Evolutionary conservation across 2,113 vertebrate species (phyloP).

Genomic region (Anarhynchus alexandrinus): DNA sequence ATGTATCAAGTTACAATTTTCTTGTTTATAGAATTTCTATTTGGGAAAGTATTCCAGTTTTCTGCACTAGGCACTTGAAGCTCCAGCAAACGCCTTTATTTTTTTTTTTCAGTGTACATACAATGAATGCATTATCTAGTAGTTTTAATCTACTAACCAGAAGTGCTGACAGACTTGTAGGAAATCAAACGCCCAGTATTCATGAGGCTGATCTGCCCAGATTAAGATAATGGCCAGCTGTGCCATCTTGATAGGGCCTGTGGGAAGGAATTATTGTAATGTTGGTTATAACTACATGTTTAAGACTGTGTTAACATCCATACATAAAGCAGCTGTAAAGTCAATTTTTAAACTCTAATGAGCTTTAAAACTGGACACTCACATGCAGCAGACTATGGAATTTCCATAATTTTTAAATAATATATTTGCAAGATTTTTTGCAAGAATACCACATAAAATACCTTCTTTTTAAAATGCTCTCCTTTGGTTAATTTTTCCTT

Average conservation of each 20-base stretch:
- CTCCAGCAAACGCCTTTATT: background rate
- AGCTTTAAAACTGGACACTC: background rate
- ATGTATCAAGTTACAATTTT: background rate
- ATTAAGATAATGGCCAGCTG: conserved; percentile 7
- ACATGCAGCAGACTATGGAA: background rate
- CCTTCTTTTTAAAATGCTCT: background rate
- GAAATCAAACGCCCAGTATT: background rate
- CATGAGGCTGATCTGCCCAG: background rate
- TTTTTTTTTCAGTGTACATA: background rate
- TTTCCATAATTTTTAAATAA: background rate
- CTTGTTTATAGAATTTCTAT: background rate
- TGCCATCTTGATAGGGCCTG: background rate
- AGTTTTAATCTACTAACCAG: background rate
- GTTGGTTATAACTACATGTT: background rate
- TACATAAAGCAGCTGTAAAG: background rate
- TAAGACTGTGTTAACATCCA: background rate
- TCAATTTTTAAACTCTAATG: background rate
- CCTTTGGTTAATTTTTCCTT: background rate
- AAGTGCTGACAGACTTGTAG: background rate
- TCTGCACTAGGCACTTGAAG: background rate
- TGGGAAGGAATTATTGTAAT: background rate
- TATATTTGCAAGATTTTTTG: background rate
- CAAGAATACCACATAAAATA: background rate
- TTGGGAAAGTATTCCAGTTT: background rate
- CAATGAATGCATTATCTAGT: background rate